Base-by-base conservation (phyloP, 92 coral and sea anemone species). In the Porites divaricata region DNA sequence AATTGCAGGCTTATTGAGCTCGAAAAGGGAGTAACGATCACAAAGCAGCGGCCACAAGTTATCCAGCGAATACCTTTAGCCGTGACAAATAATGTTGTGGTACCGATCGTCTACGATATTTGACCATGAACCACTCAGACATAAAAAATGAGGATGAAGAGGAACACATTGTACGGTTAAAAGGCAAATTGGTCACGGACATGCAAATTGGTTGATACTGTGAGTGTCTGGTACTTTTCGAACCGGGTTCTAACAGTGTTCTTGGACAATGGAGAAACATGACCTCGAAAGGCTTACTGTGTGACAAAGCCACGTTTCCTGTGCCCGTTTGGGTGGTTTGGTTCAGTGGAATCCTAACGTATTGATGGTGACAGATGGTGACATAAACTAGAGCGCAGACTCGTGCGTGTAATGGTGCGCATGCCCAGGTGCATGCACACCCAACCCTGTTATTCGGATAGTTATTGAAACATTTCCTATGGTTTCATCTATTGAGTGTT, bases 1-100 rank as follows among this genome's bases (percentile, higher is more conserved):
- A 41, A 77, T 59, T 70, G 21, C 68, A 80, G 85, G 85, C 74
- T 64, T 16, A 2, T 68, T 68, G 76, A 80, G 9, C 21, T 41
- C 22, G 85, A 69, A 14, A 54, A 54, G 77, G 76, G 56, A 28
- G 76, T 68, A 57, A 23, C 57, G n/a, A 58, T 56, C 21, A 68
- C 70, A 54, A 20, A 53, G 45, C 35, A 35, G 23, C 26, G 57
- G 14, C 76, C 76, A 14, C 77, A 67, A 35, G 68, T 70, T 22
- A 56, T 21, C 48, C 68, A 26, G 54, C 85, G 85, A 4, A 9
- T 28, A 68, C 85, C 67, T 6, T 80, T 80, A 21, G 76, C 67
- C 68, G 62, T 80, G 2, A 80, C 76, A 54, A 80, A 63, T 28
- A 56, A 19, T 57, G 45, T 52, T 28, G 76, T 80, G 6, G 76